Conservation (phyloP, 2,797 vertebrate genomes). For the Mallotus villosus region DNA sequence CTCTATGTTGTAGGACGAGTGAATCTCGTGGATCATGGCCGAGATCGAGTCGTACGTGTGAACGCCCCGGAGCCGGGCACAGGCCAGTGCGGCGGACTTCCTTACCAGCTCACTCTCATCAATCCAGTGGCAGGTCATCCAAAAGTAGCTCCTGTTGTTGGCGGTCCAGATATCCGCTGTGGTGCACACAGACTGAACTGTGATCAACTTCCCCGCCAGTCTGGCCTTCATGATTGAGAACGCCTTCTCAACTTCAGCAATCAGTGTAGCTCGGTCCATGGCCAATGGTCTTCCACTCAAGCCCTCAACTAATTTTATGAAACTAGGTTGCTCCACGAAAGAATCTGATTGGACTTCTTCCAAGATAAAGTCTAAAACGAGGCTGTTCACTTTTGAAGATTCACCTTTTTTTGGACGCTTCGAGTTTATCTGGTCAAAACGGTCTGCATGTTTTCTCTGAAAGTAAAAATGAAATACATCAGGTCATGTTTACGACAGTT, state of each 20-base stretch:
- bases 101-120: conserved; percentile 65
- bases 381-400: conserved; percentile 18
- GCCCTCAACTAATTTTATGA: conserved; percentile 49
- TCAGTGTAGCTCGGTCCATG: conserved; percentile 69
- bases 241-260: conserved; percentile 63
- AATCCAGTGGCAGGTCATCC: conserved; percentile 80
- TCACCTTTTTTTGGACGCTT: background rate
- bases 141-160: conserved; percentile 69
- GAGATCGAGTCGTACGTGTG: conserved; percentile 66
- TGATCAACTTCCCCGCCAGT: conserved; percentile 60
- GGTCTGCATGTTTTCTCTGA: conserved; percentile 1
- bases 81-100: conserved; percentile 72
- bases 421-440: background rate
- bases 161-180: conserved; percentile 75
- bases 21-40: conserved; percentile 69
- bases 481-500: background rate
- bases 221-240: conserved; percentile 70
- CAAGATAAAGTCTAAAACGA: conserved; percentile 31
- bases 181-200: conserved; percentile 71
- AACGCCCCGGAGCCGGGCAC: conserved; percentile 59
- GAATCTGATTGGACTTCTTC: conserved; percentile 35
- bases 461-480: background rate
- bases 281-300: conserved; percentile 68
- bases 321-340: conserved; percentile 16
- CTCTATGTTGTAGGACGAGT: conserved; percentile 70